A percentile compares a stretch with the other conserved stretches of the same genome.
phyloP scores from a whole-genome alignment of 2,797 vertebrate species.

The Scyliorhinus canicula region DNA sequence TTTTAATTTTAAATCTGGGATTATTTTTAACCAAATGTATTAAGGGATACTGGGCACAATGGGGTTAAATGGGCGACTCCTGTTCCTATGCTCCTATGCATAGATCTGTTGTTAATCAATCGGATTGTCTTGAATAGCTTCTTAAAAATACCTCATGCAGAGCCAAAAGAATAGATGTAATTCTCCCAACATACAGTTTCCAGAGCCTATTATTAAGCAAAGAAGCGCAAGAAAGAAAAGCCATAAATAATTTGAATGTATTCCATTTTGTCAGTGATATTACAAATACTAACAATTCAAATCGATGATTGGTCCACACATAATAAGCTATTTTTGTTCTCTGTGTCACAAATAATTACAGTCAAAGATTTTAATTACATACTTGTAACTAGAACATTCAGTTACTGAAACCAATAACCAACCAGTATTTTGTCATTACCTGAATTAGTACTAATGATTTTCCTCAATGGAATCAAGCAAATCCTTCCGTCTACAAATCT shows the following conservation, averaged over 20 bases:
- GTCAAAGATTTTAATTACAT: background rate
- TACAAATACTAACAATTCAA: background rate
- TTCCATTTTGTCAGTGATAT: background rate
- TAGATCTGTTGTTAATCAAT: background rate
- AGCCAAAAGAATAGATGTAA: background rate
- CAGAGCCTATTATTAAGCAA: background rate
- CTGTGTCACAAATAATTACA: background rate
- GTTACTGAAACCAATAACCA: background rate
- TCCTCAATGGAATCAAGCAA: background rate
- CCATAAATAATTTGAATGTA: constrained; percentile 1
- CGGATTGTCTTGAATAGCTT: constrained; percentile 5
- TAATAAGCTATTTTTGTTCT: background rate
- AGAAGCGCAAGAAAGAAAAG: background rate
- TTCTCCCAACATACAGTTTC: background rate
- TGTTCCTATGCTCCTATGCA: background rate
- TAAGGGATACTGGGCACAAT: background rate
- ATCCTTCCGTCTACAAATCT: background rate
- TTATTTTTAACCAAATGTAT: background rate
- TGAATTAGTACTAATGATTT: background rate
- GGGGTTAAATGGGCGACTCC: background rate
- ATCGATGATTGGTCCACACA: background rate
- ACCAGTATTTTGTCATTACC: background rate
- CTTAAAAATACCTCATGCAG: background rate
- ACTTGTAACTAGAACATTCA: background rate
- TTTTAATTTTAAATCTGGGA: background rate